Base-by-base conservation (phyloP, 2,888 invertebrate genomes). In the Netelia inedita region DNA sequence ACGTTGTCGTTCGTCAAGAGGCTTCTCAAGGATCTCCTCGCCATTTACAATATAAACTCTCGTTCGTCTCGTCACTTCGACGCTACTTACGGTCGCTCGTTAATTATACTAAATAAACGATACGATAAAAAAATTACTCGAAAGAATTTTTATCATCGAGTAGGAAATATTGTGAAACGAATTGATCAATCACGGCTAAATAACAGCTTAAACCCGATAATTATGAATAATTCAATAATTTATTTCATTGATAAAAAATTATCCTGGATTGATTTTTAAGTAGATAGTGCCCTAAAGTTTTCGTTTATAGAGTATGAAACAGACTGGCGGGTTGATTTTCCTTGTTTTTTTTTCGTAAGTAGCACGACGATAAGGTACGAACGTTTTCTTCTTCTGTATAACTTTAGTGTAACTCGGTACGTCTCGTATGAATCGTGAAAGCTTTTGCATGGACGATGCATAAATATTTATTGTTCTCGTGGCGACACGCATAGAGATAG, bases 381-480 rank as follows among this genome's bases (percentile, higher is more conserved):
- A 35, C 35, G 35, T 35, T 35, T 35, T 35, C 3, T 35, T 35
- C 35, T 35, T 35, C 35, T 3, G 35, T 35, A 35, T 35, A 35
- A 6, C 8, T 35, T 35, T 35, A 35, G 35, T 35, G 35, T 35
- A 35, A 35, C 35, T 35, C 35, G 35, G 35, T 35, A 35, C 35
- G 35, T 35, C 6, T 35, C 35, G 16, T 68, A 43, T 35, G 21
- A 1, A 68, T 78, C 68, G 76, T 59, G 43, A 68, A 80, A 80
- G 65, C 28, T 79, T 83, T 83, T 35, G 75, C 83, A 76, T 72
- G 41, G 68, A 46, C 46, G 68, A 28, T 69, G 50, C 61, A 80
- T 84, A 76, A 76, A 84, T 84, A 80, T 84, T 84, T 84, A 80
- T 76, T 72, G 83, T 80, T 80, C 55, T 35, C 72, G 41, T 57